These are phyloP conservation scores for Clarias magur DNA, from an alignment of 2,113 vertebrate genomes.

Conservation along the genomic window DNA sequence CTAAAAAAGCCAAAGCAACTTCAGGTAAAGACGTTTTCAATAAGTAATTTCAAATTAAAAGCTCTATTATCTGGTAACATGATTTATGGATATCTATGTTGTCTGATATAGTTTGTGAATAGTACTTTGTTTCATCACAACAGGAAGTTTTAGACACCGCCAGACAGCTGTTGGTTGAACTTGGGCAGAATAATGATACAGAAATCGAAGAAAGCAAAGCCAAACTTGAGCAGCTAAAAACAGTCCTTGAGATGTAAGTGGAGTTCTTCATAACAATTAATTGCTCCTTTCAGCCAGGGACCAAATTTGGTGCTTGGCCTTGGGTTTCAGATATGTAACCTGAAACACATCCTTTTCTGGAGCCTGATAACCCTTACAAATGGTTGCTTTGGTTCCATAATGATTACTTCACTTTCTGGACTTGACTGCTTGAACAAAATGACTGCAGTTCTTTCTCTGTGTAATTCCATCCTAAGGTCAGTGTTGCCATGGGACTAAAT, in stretches of 20 bases:
- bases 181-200: slow-evolving; percentile 86
- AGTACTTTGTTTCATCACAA: slow-evolving; percentile 42
- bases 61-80: background rate
- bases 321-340: background rate
- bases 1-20: slow-evolving; percentile 87
- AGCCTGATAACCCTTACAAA: background rate
- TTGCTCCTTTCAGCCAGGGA: background rate
- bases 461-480: no score
- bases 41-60: no score
- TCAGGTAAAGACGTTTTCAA: slow-evolving; percentile 68
- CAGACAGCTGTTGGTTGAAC: slow-evolving; percentile 82
- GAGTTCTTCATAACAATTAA: background rate
- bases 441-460: background rate
- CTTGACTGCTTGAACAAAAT: background rate
- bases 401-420: background rate
- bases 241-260: slow-evolving; percentile 87
- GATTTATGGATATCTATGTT: background rate
- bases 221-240: slow-evolving; percentile 89
- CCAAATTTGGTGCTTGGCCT: background rate
- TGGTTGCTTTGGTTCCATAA: background rate
- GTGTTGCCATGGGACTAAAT: no score
- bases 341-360: background rate
- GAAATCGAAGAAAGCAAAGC: slow-evolving; percentile 92
- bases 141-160: slow-evolving; percentile 89
- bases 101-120: background rate